These are phyloP conservation scores for Leptopilina boulardi DNA, from an alignment of 1,140 invertebrate species.

Conservation along the genomic window DNA sequence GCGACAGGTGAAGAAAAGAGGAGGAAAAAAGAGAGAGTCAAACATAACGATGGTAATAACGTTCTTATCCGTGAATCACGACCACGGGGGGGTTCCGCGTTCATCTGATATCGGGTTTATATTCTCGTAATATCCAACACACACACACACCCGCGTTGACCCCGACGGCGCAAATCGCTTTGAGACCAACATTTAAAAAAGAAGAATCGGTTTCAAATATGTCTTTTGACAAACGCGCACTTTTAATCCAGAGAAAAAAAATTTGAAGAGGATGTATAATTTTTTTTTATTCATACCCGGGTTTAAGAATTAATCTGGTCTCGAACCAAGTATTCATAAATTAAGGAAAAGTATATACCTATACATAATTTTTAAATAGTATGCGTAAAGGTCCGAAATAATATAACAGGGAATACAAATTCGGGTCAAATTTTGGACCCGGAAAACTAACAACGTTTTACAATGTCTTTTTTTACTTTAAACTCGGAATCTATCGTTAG, in stretches of 20 bases:
- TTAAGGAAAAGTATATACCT: too few species aligned
- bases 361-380: too few species aligned
- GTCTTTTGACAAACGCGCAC: conserved; percentile 19
- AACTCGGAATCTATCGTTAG: too few species aligned
- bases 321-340: too few species aligned
- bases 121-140: conserved; percentile 23
- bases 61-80: conserved; percentile 29
- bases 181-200: neutral
- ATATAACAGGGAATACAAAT: too few species aligned
- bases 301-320: too few species aligned
- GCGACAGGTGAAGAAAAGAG: conserved; percentile 31
- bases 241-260: neutral
- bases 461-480: too few species aligned
- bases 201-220: conserved; percentile 15
- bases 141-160: conserved; percentile 2
- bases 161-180: conserved; percentile 23
- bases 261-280: neutral
- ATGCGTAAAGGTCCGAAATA: too few species aligned
- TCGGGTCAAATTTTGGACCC: too few species aligned
- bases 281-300: too few species aligned
- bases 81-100: conserved; percentile 30
- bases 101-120: conserved; percentile 7
- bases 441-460: too few species aligned
- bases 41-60: conserved; percentile 23
- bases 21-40: conserved; percentile 7